Base-by-base conservation (phyloP, 1,140 invertebrate genomes). In the Pogonus chalceus region DNA sequence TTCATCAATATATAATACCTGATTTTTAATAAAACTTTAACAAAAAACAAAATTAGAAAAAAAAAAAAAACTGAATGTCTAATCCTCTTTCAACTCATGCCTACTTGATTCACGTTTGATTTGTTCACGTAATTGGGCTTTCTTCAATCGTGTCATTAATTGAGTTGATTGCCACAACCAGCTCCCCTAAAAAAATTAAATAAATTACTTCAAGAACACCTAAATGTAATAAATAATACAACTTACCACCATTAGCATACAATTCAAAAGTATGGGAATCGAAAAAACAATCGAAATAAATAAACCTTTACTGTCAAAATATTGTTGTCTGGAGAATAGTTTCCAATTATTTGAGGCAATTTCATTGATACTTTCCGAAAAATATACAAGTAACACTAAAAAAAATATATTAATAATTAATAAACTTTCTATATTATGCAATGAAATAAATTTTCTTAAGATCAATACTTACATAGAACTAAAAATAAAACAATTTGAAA, bases 211-310 rank as follows among this genome's bases (percentile, higher is more conserved):
- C 43, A 18, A 20, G 35, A 12, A 49, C 43, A 57, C 54, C 39
- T 52, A 24, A 35, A 50, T 20, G 35, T 23, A 49, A 26, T 54
- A 50, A 49, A 37, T 57, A 60, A 58, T 58, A 60, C 49, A 64
- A 85, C 88, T 84, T 78, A 95, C 91, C 79, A 95, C 87, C 81
- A 94, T 87, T 57, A 93, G 79, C 81, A 93, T 89, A 65, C 90
- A 93, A 69, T 92, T 93, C 21, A 93, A 77, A 54, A 95, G 75
- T 61, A 94, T 85, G 39, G 92, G 92, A 62, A 90, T 83, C 7
- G 90, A 93, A 70, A 92, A 92, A 12, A 94, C 85, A 16, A 92
- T 77, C 10, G 90, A 94, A 76, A 94, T 92, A 68, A 95, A 95
- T 53, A 94, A 74, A 31, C 92, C 91, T 72, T 88, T 88, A 59